Percentiles rank a stretch among this genome's conserved stretches.
Conservation (phyloP, 2,888 invertebrate species). For the Sycophila texana region DNA sequence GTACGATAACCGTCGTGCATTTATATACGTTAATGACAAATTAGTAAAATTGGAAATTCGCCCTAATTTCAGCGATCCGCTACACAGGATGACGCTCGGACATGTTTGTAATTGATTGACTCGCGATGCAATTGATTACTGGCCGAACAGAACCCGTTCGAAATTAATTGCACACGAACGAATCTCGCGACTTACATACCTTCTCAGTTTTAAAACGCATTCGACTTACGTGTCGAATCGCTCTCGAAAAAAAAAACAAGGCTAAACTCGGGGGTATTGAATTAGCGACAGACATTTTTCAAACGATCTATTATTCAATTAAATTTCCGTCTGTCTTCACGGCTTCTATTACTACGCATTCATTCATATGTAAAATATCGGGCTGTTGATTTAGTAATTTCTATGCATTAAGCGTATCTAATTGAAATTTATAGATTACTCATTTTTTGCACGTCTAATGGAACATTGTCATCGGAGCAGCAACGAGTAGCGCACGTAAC, state of each 20-base stretch:
- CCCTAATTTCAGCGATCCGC: slow-evolving; percentile 28
- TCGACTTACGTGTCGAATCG: slow-evolving; percentile 11
- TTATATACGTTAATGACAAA: slow-evolving; percentile 51
- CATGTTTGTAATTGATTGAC: slow-evolving; percentile 47
- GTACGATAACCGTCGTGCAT: not conserved
- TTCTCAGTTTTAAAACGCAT: slow-evolving; percentile 44
- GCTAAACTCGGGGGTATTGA: slow-evolving; percentile 5
- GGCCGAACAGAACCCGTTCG: slow-evolving; percentile 30
- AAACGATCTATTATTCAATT: slow-evolving; percentile 44
- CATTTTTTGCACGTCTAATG: no score
- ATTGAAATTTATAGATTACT: slow-evolving; percentile 30
- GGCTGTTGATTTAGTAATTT: slow-evolving; percentile 23
- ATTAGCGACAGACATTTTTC: slow-evolving; percentile 34
- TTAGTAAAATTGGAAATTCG: slow-evolving; percentile 52
- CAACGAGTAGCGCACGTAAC: no score
- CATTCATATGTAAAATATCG: not conserved
- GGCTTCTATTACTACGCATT: slow-evolving; percentile 5
- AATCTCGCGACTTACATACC: slow-evolving; percentile 15
- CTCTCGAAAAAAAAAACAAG: not conserved
- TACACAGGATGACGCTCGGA: slow-evolving; percentile 29
- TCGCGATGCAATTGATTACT: slow-evolving; percentile 48
- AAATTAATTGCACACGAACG: slow-evolving; percentile 53
- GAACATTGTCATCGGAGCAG: no score
- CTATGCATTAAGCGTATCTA: not conserved
- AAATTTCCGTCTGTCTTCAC: not conserved